These are phyloP conservation scores for Drosophila triauraria DNA, from an alignment of 1,140 invertebrate species.

Conservation along the genomic window DNA sequence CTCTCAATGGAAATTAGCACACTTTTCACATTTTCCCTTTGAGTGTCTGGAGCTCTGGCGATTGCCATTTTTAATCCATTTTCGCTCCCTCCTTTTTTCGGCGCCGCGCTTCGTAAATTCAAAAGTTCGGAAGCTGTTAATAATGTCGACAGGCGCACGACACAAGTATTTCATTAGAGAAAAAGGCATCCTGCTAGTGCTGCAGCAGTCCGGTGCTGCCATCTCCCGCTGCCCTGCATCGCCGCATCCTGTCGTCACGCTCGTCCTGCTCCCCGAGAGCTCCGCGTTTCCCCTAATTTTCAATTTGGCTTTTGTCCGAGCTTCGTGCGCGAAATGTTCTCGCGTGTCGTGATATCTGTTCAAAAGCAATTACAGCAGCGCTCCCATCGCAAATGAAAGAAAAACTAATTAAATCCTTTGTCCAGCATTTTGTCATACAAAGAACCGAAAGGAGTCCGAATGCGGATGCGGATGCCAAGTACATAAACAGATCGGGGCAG, in stretches of 20 bases:
- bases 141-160: slow-evolving; percentile 79
- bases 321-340: slow-evolving; percentile 50
- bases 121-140: slow-evolving; percentile 81
- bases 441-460: slow-evolving; percentile 1
- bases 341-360: slow-evolving; percentile 61
- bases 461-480: neutral
- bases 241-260: slow-evolving; percentile 25
- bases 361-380: slow-evolving; percentile 72
- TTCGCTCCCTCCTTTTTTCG: slow-evolving; percentile 32
- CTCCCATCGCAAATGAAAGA: slow-evolving; percentile 70
- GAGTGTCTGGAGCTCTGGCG: slow-evolving; percentile 32
- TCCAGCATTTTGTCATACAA: slow-evolving; percentile 62
- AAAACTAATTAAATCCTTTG: slow-evolving; percentile 84
- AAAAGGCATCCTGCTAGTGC: slow-evolving; percentile 30
- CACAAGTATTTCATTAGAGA: slow-evolving; percentile 81
- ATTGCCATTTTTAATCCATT: slow-evolving; percentile 49
- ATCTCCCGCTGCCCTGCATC: slow-evolving; percentile 2
- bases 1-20: slow-evolving; percentile 72
- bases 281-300: slow-evolving; percentile 46
- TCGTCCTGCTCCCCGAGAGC: neutral
- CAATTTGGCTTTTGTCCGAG: slow-evolving; percentile 59
- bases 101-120: slow-evolving; percentile 52
- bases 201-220: slow-evolving; percentile 3
- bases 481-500: slow-evolving; percentile 33
- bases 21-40: slow-evolving; percentile 70